A percentile compares a stretch with the other conserved stretches of the same genome.
Evolutionary conservation across 2,888 invertebrate species (phyloP).

Genomic region (Julus scandinavius): DNA sequence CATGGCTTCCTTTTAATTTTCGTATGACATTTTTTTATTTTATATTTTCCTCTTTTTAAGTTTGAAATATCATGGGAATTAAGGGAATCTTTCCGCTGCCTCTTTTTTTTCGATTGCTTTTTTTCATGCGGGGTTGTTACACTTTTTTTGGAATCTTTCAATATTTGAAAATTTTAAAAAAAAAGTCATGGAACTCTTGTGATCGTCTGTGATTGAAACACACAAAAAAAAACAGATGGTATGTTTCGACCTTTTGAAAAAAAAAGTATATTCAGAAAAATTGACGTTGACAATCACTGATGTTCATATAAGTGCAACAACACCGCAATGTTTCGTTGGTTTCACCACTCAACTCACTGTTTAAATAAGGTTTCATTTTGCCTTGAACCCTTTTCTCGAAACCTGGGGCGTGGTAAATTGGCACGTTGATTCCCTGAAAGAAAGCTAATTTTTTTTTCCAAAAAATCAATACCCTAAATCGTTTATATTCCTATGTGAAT

Average conservation of each 20-base stretch:
- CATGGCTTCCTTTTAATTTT: slow-evolving; percentile 60
- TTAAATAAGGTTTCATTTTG: slow-evolving; percentile 14
- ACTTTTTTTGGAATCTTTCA: neutral
- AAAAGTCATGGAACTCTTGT: neutral
- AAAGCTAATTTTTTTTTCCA: neutral
- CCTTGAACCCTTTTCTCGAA: slow-evolving; percentile 24
- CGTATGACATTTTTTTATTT: slow-evolving; percentile 45
- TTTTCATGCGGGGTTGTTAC: neutral
- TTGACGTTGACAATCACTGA: neutral
- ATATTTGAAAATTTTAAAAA: neutral
- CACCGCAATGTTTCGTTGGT: slow-evolving; percentile 14
- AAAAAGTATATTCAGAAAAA: neutral
- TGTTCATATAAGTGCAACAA: neutral
- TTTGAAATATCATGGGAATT: slow-evolving; percentile 30
- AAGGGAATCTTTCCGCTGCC: slow-evolving; percentile 42
- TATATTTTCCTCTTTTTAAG: slow-evolving; percentile 45
- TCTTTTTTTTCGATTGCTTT: neutral
- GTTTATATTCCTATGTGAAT: slow-evolving; percentile 22
- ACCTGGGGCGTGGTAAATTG: slow-evolving; percentile 26
- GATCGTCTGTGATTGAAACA: neutral
- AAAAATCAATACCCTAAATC: neutral
- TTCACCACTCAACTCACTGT: slow-evolving; percentile 35
- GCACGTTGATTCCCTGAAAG: slow-evolving; percentile 26
- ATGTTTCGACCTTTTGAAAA: neutral
- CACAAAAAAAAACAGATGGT: neutral